phyloP scores from a whole-genome alignment of 2,113 vertebrate genomes.

The Dinomys branickii region DNA sequence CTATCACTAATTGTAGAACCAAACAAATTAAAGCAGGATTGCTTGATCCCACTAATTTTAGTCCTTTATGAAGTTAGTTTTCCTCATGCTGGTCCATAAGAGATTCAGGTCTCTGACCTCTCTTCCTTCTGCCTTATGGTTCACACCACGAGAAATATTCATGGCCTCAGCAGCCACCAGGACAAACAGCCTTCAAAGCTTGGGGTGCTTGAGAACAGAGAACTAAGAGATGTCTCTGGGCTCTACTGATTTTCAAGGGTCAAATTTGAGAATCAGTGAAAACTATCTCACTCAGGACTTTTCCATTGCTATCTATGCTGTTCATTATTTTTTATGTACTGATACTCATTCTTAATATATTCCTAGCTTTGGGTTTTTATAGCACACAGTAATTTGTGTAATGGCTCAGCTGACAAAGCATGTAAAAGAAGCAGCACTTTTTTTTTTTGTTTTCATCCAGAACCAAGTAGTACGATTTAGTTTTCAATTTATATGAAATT shows the following conservation, averaged over 20 bases:
- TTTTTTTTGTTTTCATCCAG: not conserved
- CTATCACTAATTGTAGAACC: not conserved
- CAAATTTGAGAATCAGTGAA: not conserved
- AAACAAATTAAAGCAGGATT: not conserved
- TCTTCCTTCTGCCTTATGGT: not conserved
- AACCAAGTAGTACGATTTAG: not conserved
- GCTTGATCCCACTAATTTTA: not conserved
- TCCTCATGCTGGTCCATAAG: not conserved
- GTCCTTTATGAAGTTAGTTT: not conserved
- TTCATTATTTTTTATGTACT: fast-evolving
- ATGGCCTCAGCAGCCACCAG: not conserved
- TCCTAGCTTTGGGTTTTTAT: not conserved
- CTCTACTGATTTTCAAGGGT: not conserved
- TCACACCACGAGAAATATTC: not conserved
- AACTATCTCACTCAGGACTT: not conserved
- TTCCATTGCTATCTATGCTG: not conserved
- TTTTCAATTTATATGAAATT: not conserved
- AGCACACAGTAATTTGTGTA: not conserved
- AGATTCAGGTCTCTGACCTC: not conserved
- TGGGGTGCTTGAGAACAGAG: not conserved
- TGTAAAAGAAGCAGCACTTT: not conserved
- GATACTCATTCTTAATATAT: not conserved
- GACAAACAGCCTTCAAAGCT: not conserved
- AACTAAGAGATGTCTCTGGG: not conserved
- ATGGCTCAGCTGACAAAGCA: not conserved